Conservation (phyloP, 2,888 invertebrate genomes). For the Vesta saturnalis region DNA sequence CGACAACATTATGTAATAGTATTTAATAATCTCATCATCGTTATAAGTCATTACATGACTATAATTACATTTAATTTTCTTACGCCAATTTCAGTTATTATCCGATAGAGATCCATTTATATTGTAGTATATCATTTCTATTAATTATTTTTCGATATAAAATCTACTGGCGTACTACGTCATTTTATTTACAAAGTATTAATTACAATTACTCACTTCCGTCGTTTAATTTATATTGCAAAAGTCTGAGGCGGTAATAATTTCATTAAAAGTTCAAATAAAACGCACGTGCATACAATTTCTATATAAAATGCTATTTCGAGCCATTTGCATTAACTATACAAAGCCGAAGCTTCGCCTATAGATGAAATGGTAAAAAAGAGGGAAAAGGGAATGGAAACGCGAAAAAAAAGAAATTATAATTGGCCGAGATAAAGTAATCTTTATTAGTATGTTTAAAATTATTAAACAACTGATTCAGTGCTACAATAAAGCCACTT, state of each 20-base stretch:
- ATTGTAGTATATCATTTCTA: slow-evolving; percentile 48
- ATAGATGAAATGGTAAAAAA: not conserved
- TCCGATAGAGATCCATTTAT: slow-evolving; percentile 37
- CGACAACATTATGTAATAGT: slow-evolving; percentile 30
- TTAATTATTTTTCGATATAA: slow-evolving; percentile 48
- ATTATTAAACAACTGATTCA: slow-evolving; percentile 20
- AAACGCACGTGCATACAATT: slow-evolving; percentile 60
- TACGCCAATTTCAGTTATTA: slow-evolving; percentile 30
- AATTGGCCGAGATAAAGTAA: slow-evolving; percentile 6
- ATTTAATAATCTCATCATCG: slow-evolving; percentile 37
- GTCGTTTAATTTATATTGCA: slow-evolving; percentile 60
- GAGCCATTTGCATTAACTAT: slow-evolving; percentile 51
- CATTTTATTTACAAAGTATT: slow-evolving; percentile 58
- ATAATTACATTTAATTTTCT: slow-evolving; percentile 37
- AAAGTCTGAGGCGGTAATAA: slow-evolving; percentile 58
- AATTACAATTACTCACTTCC: slow-evolving; percentile 62
- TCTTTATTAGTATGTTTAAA: slow-evolving; percentile 21
- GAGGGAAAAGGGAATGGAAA: slow-evolving; percentile 1
- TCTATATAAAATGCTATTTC: slow-evolving; percentile 56
- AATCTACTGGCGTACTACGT: slow-evolving; percentile 32
- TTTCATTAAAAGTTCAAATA: slow-evolving; percentile 61
- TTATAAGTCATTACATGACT: slow-evolving; percentile 30
- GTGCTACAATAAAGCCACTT: slow-evolving; percentile 22
- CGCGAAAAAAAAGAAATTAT: not conserved
- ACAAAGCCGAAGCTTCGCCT: too few species aligned